Base-by-base conservation (phyloP, 2,888 invertebrate genomes). In the Sphinx pinastri region DNA sequence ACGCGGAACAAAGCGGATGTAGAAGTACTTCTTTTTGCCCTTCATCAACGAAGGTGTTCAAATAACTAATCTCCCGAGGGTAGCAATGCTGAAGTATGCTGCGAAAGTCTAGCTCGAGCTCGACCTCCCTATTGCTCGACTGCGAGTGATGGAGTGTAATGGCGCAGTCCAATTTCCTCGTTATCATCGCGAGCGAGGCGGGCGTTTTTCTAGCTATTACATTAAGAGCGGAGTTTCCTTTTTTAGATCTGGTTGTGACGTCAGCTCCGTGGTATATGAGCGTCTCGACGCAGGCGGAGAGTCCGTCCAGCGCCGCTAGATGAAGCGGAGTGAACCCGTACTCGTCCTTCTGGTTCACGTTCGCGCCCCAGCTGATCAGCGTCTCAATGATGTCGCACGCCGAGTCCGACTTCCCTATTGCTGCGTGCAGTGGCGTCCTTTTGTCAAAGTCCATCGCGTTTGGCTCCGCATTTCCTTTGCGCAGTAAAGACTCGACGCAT, bases 171-270 rank as follows among this genome's bases (percentile, higher is more conserved):
- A 98, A 90, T 85, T 97, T 97, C 82, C 97, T 96, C 60, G 96
- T 96, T 76, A 98, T 96, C 95, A 97, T 97, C 52, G 96, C 96
- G 77, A 98, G 94, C 25, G 97, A 97, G 13, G 97, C 97, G 13
- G 98, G 98, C 4, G 98, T 98, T 92, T 98, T 98, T 73, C 98
- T 94, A 25, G 97, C 96, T 73, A 98, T 97, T 74, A 98, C 97
- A 79, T 97, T 97, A 72, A 98, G 92, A 45, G 98, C 98, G 11
- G 97, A 97, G 85, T 97, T 97, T 71, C 98, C 98, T 81, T 97
- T 98, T 87, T 97, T 97, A 68, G 98, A 98, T 81, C 97, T 96
- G 2, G 97, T 97, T 14, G 97, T 98, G n/a, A 98, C 96, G 92
- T 98, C 98, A 67, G 98, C 98, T 5, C 98, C 98, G 84, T 97